Evolutionary conservation across 2,797 vertebrate genomes (phyloP).

Genomic region (Pyrrhura leucotis): DNA sequence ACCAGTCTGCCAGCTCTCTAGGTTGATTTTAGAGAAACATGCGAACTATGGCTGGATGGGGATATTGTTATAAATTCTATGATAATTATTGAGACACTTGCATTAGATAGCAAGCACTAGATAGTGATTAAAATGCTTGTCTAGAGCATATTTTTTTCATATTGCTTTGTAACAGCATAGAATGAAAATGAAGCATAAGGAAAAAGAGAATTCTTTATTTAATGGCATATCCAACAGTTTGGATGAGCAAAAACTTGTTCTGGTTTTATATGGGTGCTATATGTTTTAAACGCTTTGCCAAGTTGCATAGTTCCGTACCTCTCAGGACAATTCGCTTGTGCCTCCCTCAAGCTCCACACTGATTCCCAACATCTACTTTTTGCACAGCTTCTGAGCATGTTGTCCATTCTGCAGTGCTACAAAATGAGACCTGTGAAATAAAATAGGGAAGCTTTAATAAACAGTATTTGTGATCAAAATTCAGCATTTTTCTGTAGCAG

Average conservation of each 20-base stretch:
- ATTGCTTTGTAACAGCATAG: not conserved
- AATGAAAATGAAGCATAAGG: not conserved
- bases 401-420: not conserved
- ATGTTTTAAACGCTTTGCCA: not conserved
- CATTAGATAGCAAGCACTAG: not conserved
- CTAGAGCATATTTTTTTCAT: not conserved
- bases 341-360: not conserved
- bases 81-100: not conserved
- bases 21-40: not conserved
- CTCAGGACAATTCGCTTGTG: not conserved
- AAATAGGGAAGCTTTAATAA: not conserved
- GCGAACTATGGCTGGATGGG: not conserved
- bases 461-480: not conserved
- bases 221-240: not conserved
- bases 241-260: not conserved
- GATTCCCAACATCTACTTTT: not conserved
- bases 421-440: not conserved
- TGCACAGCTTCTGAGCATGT: not conserved
- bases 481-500: not conserved
- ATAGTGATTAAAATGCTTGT: not conserved
- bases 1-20: not conserved
- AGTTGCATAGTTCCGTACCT: not conserved
- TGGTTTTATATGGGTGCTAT: not conserved
- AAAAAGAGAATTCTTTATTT: not conserved
- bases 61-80: not conserved